phyloP scores from a whole-genome alignment of 2,797 vertebrate genomes.

The Emydoidea blandingii region DNA sequence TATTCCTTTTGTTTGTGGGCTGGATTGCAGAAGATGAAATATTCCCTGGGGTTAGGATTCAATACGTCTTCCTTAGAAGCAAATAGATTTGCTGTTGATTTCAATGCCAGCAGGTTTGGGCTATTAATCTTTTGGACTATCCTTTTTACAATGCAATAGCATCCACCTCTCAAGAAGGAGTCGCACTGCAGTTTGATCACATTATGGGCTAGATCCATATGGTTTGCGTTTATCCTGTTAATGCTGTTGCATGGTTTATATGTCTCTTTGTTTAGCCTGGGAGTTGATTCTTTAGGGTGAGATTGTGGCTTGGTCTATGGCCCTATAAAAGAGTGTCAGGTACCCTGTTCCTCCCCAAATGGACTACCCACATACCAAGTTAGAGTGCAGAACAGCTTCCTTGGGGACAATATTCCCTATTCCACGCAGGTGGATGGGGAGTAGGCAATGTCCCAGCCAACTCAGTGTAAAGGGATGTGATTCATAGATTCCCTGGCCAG shows the following conservation, averaged over 20 bases:
- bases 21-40: background rate
- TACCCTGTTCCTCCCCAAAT: background rate
- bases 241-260: background rate
- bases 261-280: background rate
- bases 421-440: fast-evolving
- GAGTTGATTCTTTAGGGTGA: background rate
- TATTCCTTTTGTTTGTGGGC: background rate
- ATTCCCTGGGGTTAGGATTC: background rate
- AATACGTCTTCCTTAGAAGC: background rate
- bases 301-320: background rate
- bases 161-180: background rate
- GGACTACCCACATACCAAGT: background rate
- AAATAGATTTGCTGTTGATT: no score
- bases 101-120: background rate
- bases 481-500: background rate
- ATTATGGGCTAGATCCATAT: background rate
- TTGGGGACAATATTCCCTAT: background rate
- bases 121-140: background rate
- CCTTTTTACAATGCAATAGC: background rate
- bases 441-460: background rate
- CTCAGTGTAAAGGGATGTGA: background rate
- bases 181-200: background rate
- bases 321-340: background rate
- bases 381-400: background rate
- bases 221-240: background rate